These are phyloP conservation scores for Linepithema humile DNA, from an alignment of 1,140 invertebrate genomes.

Conservation along the genomic window DNA sequence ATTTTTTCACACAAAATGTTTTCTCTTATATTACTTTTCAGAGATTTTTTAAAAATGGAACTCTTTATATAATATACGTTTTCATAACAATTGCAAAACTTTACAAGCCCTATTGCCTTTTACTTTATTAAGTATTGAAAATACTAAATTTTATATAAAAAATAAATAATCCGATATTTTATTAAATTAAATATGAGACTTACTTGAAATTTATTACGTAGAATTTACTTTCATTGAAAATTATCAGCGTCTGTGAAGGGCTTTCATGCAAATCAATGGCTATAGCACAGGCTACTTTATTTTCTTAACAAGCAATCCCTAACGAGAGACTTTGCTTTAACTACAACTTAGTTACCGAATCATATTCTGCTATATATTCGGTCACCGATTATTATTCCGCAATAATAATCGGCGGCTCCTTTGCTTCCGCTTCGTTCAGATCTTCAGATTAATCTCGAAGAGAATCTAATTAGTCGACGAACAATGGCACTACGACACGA, in stretches of 20 bases:
- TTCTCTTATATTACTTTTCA: neutral
- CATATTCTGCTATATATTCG: neutral
- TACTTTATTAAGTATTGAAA: neutral
- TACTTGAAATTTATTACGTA: too few species aligned
- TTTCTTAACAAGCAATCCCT: constrained; percentile 27
- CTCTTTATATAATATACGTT: neutral
- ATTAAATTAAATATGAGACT: too few species aligned
- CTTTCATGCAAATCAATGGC: neutral
- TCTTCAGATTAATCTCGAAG: constrained; percentile 63
- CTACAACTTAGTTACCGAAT: constrained; percentile 34
- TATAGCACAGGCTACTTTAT: neutral
- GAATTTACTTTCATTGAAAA: neutral
- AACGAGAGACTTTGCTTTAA: constrained; percentile 37
- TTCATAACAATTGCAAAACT: neutral
- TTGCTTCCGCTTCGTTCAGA: constrained; percentile 1
- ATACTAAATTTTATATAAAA: too few species aligned
- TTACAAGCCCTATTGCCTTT: neutral
- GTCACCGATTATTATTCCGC: constrained; percentile 42
- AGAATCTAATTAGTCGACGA: constrained; percentile 65
- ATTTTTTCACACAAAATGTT: neutral
- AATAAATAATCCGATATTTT: neutral
- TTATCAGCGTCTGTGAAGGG: neutral
- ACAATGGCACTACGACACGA: constrained; percentile 55
- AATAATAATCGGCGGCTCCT: constrained; percentile 56
- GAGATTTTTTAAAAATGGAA: neutral